Evolutionary conservation across 2,797 vertebrate genomes (phyloP).

Genomic region (Salarias fasciatus): DNA sequence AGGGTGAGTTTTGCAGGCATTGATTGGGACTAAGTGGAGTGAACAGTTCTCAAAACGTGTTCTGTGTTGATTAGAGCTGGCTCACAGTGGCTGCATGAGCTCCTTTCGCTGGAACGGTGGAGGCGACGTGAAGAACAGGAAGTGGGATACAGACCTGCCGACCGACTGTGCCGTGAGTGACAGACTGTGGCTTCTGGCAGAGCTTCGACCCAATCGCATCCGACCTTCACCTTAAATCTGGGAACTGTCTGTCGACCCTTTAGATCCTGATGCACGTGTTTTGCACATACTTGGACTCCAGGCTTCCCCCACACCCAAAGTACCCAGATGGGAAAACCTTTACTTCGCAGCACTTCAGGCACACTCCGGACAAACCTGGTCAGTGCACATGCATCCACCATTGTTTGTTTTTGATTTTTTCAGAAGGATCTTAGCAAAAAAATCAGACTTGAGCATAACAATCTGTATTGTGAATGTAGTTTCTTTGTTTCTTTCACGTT

Average conservation of each 20-base stretch:
- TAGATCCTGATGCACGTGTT: conserved; percentile 96
- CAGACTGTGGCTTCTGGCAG: too few relatives aligned
- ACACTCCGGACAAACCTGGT: conserved; percentile 95
- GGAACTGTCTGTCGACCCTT: neutral
- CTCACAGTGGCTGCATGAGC: conserved; percentile 98
- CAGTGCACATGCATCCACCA: conserved; percentile 6
- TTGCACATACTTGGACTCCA: conserved; percentile 96
- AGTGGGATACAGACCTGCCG: conserved; percentile 97
- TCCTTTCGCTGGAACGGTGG: conserved; percentile 96
- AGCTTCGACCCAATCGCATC: too few relatives aligned
- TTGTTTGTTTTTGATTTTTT: too few relatives aligned
- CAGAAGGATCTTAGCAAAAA: too few relatives aligned
- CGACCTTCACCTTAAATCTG: neutral
- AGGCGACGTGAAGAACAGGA: conserved; percentile 92
- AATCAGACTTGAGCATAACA: too few relatives aligned
- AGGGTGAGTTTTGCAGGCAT: conserved; percentile 77
- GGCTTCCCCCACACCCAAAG: conserved; percentile 96
- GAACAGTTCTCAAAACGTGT: too few relatives aligned
- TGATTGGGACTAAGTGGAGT: neutral
- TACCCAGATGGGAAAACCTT: conserved; percentile 98
- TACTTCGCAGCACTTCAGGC: conserved; percentile 95
- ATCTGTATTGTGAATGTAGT: too few relatives aligned
- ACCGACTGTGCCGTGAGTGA: conserved; percentile 92
- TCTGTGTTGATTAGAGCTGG: conserved; percentile 83
- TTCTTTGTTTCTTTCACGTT: neutral